Conservation (phyloP, 2,888 invertebrate species). For the Melinaea menophilus region DNA sequence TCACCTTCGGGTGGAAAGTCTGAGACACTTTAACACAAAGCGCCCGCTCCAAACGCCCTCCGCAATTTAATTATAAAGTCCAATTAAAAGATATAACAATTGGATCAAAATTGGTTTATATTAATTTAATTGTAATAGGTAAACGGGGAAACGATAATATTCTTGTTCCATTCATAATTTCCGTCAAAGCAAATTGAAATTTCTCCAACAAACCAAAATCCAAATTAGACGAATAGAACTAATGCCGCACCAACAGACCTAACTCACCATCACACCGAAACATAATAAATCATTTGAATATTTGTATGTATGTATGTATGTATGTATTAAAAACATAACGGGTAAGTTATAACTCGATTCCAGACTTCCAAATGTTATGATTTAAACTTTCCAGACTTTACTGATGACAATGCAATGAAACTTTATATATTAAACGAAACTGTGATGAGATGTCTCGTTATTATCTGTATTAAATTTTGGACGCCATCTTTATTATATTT, state of each 20-base stretch:
- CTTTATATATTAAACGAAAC: neutral
- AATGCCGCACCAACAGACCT: conserved; percentile 22
- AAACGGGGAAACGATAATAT: conserved; percentile 11
- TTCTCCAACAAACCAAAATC: conserved; percentile 29
- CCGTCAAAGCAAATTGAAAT: conserved; percentile 22
- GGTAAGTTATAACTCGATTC: conserved; percentile 3
- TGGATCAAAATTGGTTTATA: neutral
- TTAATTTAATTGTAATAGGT: conserved; percentile 15
- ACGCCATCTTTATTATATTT: neutral
- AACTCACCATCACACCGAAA: conserved; percentile 21
- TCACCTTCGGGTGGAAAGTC: too few relatives aligned
- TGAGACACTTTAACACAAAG: too few relatives aligned
- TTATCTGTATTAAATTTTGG: neutral
- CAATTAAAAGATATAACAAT: too few relatives aligned
- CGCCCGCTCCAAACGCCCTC: too few relatives aligned
- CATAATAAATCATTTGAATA: conserved; percentile 1
- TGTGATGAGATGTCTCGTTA: neutral
- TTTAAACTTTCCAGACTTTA: conserved; percentile 5
- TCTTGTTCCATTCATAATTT: conserved; percentile 19
- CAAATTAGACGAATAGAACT: conserved; percentile 29
- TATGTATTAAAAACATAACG: conserved; percentile 4
- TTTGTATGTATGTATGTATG: neutral
- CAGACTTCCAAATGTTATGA: conserved; percentile 2
- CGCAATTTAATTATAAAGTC: too few relatives aligned
- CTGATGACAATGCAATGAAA: conserved; percentile 7